Base-by-base conservation (phyloP, 2,888 invertebrate species). In the Sminthurides aquaticus region DNA sequence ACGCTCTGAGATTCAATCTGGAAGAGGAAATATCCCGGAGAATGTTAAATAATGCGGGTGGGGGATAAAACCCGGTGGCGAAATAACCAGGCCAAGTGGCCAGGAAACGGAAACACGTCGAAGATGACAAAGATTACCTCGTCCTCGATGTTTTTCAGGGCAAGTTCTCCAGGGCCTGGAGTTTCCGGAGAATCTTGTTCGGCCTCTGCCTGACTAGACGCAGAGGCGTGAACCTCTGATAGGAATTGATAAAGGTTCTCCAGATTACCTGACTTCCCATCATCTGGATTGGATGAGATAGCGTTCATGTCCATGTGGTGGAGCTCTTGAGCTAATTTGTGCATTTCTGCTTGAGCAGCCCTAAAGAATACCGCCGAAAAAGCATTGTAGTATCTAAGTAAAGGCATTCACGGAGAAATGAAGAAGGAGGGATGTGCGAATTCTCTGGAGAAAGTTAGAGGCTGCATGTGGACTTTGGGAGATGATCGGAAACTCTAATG, bases 191-290 rank as follows among this genome's bases (percentile, higher is more conserved):
- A 15, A 8, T 43, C 11, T 43, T 43, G 49, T 20, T 49, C 49
- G 2, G n/a, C 49, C 49, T 20, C 49, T 3, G 22, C 34, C 48
- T 60, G 60, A 29, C 52, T 60, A 22, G 29, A 75, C 82, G n/a
- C 84, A 18, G 81, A 82, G 1, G 82, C 82, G 68, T 84, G 84
- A 49, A 89, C 87, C 75, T 92, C 92, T 0, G 90, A 90, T 25
- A 93, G 81, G 80, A 93, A 93, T 65, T 91, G 91, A 80, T 93
- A 93, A 75, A 93, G 80, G 79, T 91, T 91, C 79, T 93, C 93
- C 75, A 93, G 80, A 54, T 67, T 65, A 15, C 59, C 58, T 1
- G 57, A 48, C 27, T 54, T 58, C 59, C 69, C 71, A 67, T 68
- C 72, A 61, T 65, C 67, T 43, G 66, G 65, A 58, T 62, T 67